Evolutionary conservation across 2,888 invertebrate genomes (phyloP).

Genomic region (Ashinkailepas kermadecensis): DNA sequence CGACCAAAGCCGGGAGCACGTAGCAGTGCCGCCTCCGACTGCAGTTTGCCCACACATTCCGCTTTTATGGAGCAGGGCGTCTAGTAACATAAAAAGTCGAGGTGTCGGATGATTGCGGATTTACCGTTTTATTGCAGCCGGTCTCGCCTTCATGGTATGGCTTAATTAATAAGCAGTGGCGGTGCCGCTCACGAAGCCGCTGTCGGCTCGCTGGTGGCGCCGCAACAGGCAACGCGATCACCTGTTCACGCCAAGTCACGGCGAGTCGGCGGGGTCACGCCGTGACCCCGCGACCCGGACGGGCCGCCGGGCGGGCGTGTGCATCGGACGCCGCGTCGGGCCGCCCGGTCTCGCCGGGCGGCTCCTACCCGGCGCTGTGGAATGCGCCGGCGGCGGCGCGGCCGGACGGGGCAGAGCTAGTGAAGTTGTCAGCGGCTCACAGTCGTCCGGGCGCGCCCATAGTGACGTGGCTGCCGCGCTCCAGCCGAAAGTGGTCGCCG

Average conservation of each 20-base stretch:
- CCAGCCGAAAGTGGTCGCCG: too few species aligned
- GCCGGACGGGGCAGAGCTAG: constrained; percentile 21
- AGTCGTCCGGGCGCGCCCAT: neutral
- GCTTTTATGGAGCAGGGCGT: neutral
- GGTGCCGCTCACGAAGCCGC: too few species aligned
- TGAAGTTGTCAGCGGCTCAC: constrained; percentile 11
- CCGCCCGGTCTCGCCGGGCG: neutral
- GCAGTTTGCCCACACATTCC: neutral
- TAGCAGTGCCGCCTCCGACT: too few species aligned
- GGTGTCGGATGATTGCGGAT: neutral
- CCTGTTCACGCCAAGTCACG: neutral
- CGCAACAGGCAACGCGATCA: too few species aligned
- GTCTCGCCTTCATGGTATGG: neutral
- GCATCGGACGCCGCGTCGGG: neutral
- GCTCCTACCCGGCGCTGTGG: constrained; percentile 18
- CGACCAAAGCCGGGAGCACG: too few species aligned
- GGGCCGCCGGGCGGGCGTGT: neutral
- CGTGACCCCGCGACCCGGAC: neutral
- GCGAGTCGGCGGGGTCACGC: neutral
- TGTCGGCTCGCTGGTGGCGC: too few species aligned
- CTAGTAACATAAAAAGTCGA: neutral
- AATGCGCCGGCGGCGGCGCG: constrained; percentile 18
- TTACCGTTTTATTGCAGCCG: constrained; percentile 4
- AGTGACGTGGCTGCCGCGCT: neutral
- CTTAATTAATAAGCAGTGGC: neutral